A percentile compares a stretch with the other conserved stretches of the same genome.
These are phyloP conservation scores for Folsomia candida DNA, from an alignment of 2,888 invertebrate species.

Conservation along the genomic window DNA sequence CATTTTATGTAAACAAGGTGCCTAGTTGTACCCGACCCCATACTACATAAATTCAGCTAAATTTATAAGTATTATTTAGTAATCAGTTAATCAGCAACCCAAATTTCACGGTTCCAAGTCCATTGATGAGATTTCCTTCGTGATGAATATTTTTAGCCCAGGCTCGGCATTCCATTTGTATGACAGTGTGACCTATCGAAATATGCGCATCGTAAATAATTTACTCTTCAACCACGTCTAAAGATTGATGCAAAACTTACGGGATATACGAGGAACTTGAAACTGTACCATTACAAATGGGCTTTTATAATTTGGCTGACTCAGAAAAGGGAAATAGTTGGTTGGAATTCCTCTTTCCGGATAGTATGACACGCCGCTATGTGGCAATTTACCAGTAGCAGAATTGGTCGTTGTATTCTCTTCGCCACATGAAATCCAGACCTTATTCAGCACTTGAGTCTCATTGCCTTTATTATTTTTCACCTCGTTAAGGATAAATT, in stretches of 20 bases:
- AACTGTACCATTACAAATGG: constrained; percentile 80
- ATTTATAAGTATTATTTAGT: no score
- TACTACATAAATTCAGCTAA: no score
- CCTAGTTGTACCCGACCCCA: no score
- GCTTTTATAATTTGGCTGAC: constrained; percentile 11
- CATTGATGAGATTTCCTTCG: background rate
- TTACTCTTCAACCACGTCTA: no score
- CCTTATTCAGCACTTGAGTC: constrained; percentile 40
- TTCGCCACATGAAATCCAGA: constrained; percentile 18
- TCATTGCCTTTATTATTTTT: no score
- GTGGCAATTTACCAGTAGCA: no score
- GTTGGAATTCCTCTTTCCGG: constrained; percentile 16
- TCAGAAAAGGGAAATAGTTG: constrained; percentile 15
- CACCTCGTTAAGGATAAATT: constrained; percentile 9
- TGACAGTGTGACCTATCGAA: no score
- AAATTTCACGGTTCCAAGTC: constrained; percentile 4
- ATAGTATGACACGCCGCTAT: background rate
- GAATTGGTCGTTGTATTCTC: constrained; percentile 13
- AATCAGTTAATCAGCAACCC: constrained; percentile 10
- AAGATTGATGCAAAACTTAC: constrained; percentile 58
- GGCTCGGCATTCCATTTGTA: constrained; percentile 16
- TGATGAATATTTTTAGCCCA: constrained; percentile 12
- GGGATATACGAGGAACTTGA: constrained; percentile 68
- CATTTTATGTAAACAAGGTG: no score
- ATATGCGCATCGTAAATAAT: no score